Evolutionary conservation across 1,140 invertebrate genomes (phyloP).

Genomic region (Lucilia cuprina): DNA sequence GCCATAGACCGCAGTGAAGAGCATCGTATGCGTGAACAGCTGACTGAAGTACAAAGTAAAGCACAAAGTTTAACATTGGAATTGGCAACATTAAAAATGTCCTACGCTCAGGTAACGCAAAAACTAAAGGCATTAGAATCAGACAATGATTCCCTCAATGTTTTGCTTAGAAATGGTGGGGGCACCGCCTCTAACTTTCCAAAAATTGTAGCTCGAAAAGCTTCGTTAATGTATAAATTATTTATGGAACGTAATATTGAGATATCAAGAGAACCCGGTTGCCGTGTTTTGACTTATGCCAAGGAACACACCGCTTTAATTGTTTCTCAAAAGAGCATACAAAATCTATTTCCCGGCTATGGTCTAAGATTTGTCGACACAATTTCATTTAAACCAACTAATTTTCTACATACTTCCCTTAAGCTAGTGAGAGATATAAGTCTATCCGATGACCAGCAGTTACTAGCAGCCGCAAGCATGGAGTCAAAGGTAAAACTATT

Average conservation of each 20-base stretch:
- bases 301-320: slow-evolving; percentile 68
- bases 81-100: slow-evolving; percentile 66
- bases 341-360: slow-evolving; percentile 75
- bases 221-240: slow-evolving; percentile 56
- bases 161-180: slow-evolving; percentile 43
- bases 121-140: slow-evolving; percentile 43
- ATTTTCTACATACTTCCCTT: slow-evolving; percentile 73
- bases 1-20: slow-evolving; percentile 73
- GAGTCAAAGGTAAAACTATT: slow-evolving; percentile 81
- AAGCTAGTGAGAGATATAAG: slow-evolving; percentile 78
- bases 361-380: slow-evolving; percentile 80
- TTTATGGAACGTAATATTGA: slow-evolving; percentile 71
- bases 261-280: slow-evolving; percentile 72
- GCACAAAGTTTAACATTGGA: slow-evolving; percentile 64
- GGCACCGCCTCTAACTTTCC: background rate
- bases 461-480: slow-evolving; percentile 78
- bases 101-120: slow-evolving; percentile 63
- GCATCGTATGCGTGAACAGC: slow-evolving; percentile 66
- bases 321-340: slow-evolving; percentile 76
- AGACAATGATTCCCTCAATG: slow-evolving; percentile 47
- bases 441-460: slow-evolving; percentile 74
- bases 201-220: background rate
- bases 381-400: slow-evolving; percentile 67
- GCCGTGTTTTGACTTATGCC: slow-evolving; percentile 74
- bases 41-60: slow-evolving; percentile 62